phyloP scores from a whole-genome alignment of 2,113 vertebrate genomes.

The Tinamus guttatus region DNA sequence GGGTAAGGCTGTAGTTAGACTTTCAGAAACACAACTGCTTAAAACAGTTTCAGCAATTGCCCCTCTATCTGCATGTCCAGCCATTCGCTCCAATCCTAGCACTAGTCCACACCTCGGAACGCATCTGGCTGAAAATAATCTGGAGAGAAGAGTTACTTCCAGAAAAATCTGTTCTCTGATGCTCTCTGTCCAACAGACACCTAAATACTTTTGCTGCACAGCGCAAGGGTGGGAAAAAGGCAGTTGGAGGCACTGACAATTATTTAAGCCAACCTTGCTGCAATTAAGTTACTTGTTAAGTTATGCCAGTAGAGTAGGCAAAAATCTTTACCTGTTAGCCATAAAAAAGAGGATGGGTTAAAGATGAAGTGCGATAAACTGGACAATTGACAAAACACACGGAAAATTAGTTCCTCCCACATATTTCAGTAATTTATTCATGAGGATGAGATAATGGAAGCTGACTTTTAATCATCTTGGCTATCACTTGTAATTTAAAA shows the following conservation, averaged over 20 bases:
- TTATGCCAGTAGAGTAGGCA: background rate
- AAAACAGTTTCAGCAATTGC: background rate
- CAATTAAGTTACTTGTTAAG: slow-evolving; percentile 9
- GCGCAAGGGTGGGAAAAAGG: background rate
- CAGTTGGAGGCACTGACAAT: background rate
- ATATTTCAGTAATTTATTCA: slow-evolving; percentile 13
- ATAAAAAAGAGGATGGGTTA: background rate
- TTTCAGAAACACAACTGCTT: background rate
- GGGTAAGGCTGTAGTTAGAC: background rate
- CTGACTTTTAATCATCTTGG: slow-evolving; percentile 37
- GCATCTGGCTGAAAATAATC: background rate
- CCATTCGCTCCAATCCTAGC: background rate
- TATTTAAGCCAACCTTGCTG: background rate
- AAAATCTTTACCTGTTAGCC: slow-evolving; percentile 21
- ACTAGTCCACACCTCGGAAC: background rate
- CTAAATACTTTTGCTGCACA: background rate
- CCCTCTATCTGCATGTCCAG: background rate
- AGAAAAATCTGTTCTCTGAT: background rate
- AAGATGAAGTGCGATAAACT: slow-evolving; percentile 45
- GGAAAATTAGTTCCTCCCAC: slow-evolving; percentile 6
- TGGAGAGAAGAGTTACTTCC: background rate
- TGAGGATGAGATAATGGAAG: slow-evolving; percentile 27
- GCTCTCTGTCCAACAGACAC: background rate
- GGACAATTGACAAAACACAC: slow-evolving; percentile 16
- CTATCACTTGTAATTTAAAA: slow-evolving; percentile 52